Evolutionary conservation across 2,113 vertebrate species (phyloP).

Genomic region (Heterotilapia buettikoferi): DNA sequence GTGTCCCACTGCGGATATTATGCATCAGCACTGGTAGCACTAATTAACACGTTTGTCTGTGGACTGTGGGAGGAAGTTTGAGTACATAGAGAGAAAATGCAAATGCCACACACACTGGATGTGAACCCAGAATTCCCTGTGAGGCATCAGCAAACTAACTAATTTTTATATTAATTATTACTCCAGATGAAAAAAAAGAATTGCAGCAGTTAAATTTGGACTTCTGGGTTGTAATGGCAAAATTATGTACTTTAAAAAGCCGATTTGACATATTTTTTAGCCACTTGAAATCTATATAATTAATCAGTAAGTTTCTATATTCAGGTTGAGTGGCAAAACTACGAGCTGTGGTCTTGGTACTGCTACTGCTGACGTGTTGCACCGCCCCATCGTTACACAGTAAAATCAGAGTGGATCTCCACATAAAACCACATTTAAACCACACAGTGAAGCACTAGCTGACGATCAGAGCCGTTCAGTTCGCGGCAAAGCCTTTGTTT

Average conservation of each 20-base stretch:
- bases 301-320: background rate
- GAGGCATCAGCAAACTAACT: background rate
- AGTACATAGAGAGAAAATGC: background rate
- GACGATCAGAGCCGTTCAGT: background rate
- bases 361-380: conserved; percentile 86
- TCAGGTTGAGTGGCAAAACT: background rate
- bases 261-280: background rate
- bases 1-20: background rate
- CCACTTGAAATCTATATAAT: background rate
- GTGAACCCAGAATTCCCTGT: background rate
- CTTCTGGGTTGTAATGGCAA: background rate
- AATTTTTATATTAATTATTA: background rate
- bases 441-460: background rate
- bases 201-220: background rate
- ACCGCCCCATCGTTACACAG: conserved; percentile 35
- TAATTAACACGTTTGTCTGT: background rate
- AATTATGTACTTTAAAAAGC: background rate
- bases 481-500: background rate
- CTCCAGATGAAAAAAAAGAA: background rate
- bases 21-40: background rate
- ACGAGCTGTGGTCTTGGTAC: background rate
- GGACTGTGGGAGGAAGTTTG: background rate
- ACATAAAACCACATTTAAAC: background rate
- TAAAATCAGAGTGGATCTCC: background rate
- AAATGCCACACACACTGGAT: background rate